Conservation (phyloP, 2,888 invertebrate species). For the Deroplatys truncata region DNA sequence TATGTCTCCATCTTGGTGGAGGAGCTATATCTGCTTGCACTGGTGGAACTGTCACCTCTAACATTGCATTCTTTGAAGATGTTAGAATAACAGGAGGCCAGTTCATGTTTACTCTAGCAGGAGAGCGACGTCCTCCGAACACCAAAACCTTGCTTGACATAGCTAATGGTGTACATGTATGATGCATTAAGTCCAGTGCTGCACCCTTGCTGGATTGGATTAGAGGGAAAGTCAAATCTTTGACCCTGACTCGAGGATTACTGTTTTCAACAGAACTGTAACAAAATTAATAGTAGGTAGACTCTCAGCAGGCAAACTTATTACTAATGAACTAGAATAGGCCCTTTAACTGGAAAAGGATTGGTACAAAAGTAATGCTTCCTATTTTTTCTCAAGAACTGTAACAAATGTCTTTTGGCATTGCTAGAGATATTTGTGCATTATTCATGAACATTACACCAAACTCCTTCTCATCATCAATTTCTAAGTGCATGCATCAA, state of each 20-base stretch:
- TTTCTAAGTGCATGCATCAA: too few relatives aligned
- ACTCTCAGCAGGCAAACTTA: too few relatives aligned
- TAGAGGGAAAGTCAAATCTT: not conserved
- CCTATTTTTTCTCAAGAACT: too few relatives aligned
- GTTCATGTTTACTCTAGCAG: conserved; percentile 32
- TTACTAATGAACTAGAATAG: too few relatives aligned
- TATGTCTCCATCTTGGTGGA: conserved; percentile 42
- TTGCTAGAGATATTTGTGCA: too few relatives aligned
- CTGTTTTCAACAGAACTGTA: not conserved
- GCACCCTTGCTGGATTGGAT: not conserved
- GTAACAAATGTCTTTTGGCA: too few relatives aligned
- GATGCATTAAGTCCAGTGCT: conserved; percentile 30
- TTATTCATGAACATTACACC: too few relatives aligned
- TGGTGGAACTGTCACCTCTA: not conserved
- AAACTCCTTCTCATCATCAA: too few relatives aligned
- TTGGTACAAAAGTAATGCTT: too few relatives aligned
- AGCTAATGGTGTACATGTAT: conserved; percentile 28
- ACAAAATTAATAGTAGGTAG: not conserved
- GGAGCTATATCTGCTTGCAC: conserved; percentile 28
- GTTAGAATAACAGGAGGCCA: not conserved
- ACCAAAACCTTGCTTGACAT: conserved; percentile 34
- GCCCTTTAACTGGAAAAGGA: too few relatives aligned
- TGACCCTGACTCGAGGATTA: not conserved
- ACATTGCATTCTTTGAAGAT: not conserved
- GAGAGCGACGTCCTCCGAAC: conserved; percentile 44